Evolutionary conservation across 2,888 invertebrate species (phyloP).

Genomic region (Phanerotoma sp.): DNA sequence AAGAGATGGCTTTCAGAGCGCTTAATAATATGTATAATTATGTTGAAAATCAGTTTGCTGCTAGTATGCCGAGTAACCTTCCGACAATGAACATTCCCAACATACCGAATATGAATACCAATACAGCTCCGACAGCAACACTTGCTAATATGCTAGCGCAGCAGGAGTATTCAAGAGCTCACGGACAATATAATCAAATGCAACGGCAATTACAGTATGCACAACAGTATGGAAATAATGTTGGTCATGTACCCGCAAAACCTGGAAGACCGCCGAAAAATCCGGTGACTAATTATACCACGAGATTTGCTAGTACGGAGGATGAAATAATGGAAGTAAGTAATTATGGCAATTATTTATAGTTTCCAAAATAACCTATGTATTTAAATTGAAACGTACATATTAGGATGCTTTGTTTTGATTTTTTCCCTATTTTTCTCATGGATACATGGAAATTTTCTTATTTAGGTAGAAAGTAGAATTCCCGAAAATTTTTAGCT

Average conservation of each 20-base stretch:
- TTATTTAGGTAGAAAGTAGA: too few species aligned
- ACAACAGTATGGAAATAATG: too few species aligned
- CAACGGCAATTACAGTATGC: conserved; percentile 21
- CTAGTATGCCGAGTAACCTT: conserved; percentile 3
- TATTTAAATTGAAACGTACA: too few species aligned
- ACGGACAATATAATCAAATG: conserved; percentile 15
- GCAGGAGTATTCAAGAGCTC: not conserved
- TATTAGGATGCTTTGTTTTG: too few species aligned
- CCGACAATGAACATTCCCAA: conserved; percentile 10
- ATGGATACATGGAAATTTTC: too few species aligned
- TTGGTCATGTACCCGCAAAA: too few species aligned
- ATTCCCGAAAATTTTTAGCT: too few species aligned
- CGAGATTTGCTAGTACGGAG: too few species aligned
- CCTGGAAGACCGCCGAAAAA: too few species aligned
- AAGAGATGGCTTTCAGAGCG: conserved; percentile 38
- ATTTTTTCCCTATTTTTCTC: too few species aligned
- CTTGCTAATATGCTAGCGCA: not conserved
- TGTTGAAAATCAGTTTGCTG: conserved; percentile 40
- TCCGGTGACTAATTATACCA: too few species aligned
- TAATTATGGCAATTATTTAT: not conserved
- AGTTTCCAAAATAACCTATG: not conserved
- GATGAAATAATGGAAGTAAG: too few species aligned
- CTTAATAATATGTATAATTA: conserved; percentile 48
- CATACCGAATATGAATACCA: not conserved
- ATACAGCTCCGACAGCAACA: not conserved